Base-by-base conservation (phyloP, 2,797 vertebrate species). In the Semaprochilodus insignis region DNA sequence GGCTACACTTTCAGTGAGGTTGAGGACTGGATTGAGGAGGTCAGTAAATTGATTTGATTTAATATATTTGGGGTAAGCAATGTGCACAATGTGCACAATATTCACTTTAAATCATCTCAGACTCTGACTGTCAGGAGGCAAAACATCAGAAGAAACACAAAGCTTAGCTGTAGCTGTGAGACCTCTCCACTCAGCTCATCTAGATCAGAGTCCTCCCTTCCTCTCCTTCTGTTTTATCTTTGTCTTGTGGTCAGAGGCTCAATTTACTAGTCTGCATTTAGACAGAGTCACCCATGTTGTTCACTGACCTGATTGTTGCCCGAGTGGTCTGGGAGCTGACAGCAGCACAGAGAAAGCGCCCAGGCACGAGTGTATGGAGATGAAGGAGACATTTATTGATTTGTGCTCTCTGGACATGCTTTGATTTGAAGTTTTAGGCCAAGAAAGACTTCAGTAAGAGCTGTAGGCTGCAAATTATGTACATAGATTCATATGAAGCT, bases 311-410 rank as follows among this genome's bases (percentile, higher is more conserved):
- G 11, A 31, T 13, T 15, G 23, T 63, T 63, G 69, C 27, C 69
- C 48, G 52, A 80, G 44, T n/a, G 59, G 27, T 74, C 34, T 81
- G 52, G 72, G 25, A 57, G 51, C 60, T 55, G 71, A 57, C 71
- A 48, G 11, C 78, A 74, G 70, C 48, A 15, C 7, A 48, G n/a
- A 72, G 14, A 59, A 27, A 15, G 60, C 25, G 23, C 23, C 25
- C 60, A 63, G 5, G 60, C 25, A 14, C 1, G 16, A 63, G 60
- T 15, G 60, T 63, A 11, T 31, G 8, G 60, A 7, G 17, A 15
- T 6, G 63, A 67, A 67, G 5, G 27, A 31, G 34, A 65, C 16
- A 27, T 19, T 21, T 40, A 40, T 36, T 34, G 65, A 67, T 36
- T 19, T 67, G 65, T 67, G 17, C 65, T 36, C 16, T 40, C 65